These are phyloP conservation scores for Callocephalon fimbriatum DNA, from an alignment of 2,113 vertebrate genomes.

Conservation along the genomic window DNA sequence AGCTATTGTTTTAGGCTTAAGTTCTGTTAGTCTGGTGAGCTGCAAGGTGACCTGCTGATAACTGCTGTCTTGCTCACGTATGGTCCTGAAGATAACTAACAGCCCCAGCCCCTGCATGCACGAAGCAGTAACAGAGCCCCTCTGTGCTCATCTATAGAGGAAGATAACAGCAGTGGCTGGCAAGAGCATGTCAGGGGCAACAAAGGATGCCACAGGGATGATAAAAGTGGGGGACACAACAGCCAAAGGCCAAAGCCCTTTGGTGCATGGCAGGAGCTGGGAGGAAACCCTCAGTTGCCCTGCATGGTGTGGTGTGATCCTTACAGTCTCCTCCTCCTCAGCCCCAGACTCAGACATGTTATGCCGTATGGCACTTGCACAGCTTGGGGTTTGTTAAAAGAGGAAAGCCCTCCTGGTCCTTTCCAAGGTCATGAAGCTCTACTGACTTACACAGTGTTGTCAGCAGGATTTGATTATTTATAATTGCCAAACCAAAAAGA, in stretches of 20 bases:
- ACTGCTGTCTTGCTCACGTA: background rate
- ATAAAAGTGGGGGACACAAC: background rate
- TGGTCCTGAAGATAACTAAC: conserved; percentile 2
- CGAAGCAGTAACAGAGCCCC: background rate
- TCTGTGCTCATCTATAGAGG: background rate
- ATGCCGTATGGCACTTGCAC: background rate
- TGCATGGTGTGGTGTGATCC: background rate
- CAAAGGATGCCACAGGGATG: background rate
- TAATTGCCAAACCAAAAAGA: background rate
- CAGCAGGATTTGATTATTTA: background rate
- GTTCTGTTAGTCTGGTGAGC: background rate
- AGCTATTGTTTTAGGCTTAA: background rate
- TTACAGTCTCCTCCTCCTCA: background rate
- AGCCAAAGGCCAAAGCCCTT: background rate
- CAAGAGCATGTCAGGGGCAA: background rate
- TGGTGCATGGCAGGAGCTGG: background rate
- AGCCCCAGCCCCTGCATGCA: rapidly evolving
- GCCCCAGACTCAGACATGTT: background rate
- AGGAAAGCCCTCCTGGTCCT: background rate
- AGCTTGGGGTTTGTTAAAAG: background rate
- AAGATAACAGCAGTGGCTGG: background rate
- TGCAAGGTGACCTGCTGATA: background rate
- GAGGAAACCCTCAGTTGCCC: background rate
- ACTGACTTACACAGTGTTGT: background rate
- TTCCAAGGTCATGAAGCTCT: background rate